These are phyloP conservation scores for Rhyacophila evoluta DNA, from an alignment of 2,888 invertebrate species.

Conservation along the genomic window DNA sequence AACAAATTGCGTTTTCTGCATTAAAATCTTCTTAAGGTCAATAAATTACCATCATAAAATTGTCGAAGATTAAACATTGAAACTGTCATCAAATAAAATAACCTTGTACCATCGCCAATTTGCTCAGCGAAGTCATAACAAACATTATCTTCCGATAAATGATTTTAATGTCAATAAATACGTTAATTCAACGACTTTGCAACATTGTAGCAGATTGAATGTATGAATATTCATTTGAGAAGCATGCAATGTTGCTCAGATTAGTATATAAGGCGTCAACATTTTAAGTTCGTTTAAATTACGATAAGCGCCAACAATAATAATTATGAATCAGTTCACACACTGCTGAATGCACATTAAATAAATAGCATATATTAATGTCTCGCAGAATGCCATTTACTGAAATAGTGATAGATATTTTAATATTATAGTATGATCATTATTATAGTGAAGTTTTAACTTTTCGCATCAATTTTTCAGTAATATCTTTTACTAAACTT, in stretches of 20 bases:
- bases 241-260: background rate
- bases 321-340: background rate
- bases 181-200: background rate
- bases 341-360: no score
- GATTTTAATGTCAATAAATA: background rate
- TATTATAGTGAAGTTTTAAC: no score
- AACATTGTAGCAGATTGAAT: background rate
- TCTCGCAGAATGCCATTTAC: no score
- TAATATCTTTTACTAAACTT: no score
- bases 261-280: background rate
- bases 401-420: no score
- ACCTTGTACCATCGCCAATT: background rate
- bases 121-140: background rate
- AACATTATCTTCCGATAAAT: background rate
- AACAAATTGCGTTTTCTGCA: no score
- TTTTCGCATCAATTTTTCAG: no score
- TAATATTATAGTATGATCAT: no score
- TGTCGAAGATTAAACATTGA: background rate
- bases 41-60: background rate
- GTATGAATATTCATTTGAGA: background rate
- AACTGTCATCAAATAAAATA: background rate
- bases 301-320: no score
- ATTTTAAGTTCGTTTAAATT: background rate
- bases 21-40: no score
- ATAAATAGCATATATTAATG: no score